Conservation (phyloP, 37 sponge, comb jelly and placozoan species). For the Haliclona indistincta region DNA sequence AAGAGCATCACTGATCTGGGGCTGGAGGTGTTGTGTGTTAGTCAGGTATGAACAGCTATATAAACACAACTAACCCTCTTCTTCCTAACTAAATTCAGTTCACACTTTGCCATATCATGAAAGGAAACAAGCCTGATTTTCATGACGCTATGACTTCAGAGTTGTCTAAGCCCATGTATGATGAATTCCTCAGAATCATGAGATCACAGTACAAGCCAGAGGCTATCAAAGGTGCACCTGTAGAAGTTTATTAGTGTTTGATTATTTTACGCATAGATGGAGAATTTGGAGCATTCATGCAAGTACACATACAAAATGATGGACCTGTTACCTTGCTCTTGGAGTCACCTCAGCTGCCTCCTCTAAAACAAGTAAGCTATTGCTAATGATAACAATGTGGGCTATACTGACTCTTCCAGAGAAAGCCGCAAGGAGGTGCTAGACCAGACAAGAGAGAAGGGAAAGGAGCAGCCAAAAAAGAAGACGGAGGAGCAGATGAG, state of each 20-base stretch:
- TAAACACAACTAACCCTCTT: not conserved
- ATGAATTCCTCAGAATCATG: conserved; percentile 69
- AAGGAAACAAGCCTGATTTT: conserved; percentile 99
- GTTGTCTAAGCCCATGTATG: conserved; percentile 72
- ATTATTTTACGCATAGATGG: conserved; percentile 64
- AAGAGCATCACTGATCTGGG: conserved; percentile 85
- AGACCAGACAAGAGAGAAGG: too few species aligned
- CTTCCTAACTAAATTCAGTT: conserved; percentile 61
- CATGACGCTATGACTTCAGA: conserved; percentile 88
- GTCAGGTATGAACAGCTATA: conserved; percentile 59
- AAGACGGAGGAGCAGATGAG: too few species aligned
- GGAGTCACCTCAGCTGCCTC: conserved; percentile 77
- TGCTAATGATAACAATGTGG: too few species aligned
- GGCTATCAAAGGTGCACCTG: conserved; percentile 66
- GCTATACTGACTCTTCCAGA: too few species aligned
- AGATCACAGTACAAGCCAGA: conserved; percentile 75
- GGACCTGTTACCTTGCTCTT: conserved; percentile 93
- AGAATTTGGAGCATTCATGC: conserved; percentile 94
- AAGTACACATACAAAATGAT: conserved; percentile 97
- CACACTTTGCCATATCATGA: conserved; percentile 93
- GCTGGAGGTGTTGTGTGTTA: conserved; percentile 89
- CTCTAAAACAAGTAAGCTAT: conserved; percentile 75
- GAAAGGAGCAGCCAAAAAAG: too few species aligned
- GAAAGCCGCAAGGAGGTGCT: too few species aligned
- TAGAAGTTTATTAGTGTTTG: not conserved